Evolutionary conservation across 2,113 vertebrate genomes (phyloP).

Genomic region (Rhinogobius similis): DNA sequence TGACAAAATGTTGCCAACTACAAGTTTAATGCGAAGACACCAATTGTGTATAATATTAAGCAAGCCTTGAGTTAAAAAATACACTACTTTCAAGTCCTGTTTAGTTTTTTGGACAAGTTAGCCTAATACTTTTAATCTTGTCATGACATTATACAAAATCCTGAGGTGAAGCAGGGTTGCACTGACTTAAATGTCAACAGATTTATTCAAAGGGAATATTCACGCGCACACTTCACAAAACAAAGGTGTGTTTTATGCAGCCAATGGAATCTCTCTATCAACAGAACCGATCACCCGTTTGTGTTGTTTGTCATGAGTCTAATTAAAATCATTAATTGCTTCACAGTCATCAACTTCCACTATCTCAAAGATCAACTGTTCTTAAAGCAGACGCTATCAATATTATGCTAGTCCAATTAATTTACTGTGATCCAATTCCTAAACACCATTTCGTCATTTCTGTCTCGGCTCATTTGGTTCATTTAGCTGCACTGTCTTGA

Average conservation of each 20-base stretch:
- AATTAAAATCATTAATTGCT: conserved; percentile 5
- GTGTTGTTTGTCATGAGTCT: not conserved
- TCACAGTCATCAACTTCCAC: not conserved
- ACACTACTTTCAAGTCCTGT: not conserved
- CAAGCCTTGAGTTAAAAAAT: not conserved
- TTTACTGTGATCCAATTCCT: not conserved
- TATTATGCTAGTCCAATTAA: conserved; percentile 20
- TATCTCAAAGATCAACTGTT: not conserved
- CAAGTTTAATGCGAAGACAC: too few species aligned
- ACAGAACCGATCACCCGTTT: not conserved
- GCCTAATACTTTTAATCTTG: not conserved
- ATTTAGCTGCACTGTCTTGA: not conserved
- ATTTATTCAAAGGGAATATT: conserved; percentile 2
- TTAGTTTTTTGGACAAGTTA: not conserved
- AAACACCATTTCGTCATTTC: not conserved
- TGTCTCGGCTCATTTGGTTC: not conserved
- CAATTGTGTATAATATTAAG: not conserved
- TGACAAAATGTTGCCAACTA: too few species aligned
- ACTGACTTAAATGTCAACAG: not conserved
- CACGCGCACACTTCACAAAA: not conserved
- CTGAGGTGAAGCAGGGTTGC: not conserved
- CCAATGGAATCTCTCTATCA: not conserved
- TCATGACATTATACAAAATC: conserved; percentile 4
- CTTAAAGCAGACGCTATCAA: not conserved
- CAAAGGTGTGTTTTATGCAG: conserved; percentile 1